Evolutionary conservation across 2,113 vertebrate species (phyloP).

Genomic region (Crotalus tigris): DNA sequence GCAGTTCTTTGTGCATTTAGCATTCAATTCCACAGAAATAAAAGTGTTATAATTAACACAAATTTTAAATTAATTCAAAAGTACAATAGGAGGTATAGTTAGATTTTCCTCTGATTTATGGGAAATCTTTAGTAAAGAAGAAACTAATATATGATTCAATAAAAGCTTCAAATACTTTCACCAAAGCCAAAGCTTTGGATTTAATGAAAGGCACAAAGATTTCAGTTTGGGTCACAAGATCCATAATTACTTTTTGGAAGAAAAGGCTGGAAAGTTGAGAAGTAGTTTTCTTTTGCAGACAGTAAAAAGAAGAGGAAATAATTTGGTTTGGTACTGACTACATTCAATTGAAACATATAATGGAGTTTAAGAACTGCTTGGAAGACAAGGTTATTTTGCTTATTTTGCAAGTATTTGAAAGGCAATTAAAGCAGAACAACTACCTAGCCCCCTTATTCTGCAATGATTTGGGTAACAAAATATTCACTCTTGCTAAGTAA

Average conservation of each 20-base stretch:
- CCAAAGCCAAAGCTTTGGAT: neutral
- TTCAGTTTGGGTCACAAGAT: slow-evolving; percentile 11
- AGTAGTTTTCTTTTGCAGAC: slow-evolving; percentile 38
- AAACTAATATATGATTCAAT: slow-evolving; percentile 1
- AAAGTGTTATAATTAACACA: neutral
- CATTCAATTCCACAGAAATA: neutral
- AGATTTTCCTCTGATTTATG: neutral
- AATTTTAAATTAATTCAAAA: neutral
- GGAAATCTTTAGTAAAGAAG: neutral
- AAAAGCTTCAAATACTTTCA: neutral
- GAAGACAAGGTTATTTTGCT: slow-evolving; percentile 8
- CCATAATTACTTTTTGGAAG: slow-evolving; percentile 27
- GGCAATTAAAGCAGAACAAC: slow-evolving; percentile 58
- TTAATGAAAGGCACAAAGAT: neutral
- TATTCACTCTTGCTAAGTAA: slow-evolving; percentile 27
- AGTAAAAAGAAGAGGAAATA: slow-evolving; percentile 38
- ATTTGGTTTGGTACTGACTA: slow-evolving; percentile 48
- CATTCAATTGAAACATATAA: slow-evolving; percentile 54
- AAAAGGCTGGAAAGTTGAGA: slow-evolving; percentile 38
- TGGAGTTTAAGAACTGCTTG: slow-evolving; percentile 7
- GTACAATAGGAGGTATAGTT: neutral
- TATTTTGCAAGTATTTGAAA: slow-evolving; percentile 32
- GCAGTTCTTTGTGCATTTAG: neutral
- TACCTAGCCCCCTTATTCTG: neutral
- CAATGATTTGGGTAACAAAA: neutral